Conservation (phyloP, 2,888 invertebrate species). For the Gisinianus flammeolus region DNA sequence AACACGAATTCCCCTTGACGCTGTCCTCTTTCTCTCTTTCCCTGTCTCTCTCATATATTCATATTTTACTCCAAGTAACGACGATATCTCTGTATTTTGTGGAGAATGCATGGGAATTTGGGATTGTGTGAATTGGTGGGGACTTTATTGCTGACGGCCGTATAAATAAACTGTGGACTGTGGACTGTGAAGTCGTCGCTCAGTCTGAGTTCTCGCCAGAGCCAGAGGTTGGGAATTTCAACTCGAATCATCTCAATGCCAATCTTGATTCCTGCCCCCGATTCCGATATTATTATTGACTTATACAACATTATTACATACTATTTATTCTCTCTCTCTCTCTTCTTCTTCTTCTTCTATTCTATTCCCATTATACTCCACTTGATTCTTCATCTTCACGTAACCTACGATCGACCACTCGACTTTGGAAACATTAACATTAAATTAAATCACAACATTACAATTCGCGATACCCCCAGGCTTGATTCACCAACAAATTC, state of each 20-base stretch:
- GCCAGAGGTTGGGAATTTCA: not conserved
- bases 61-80: not conserved
- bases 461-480: not conserved
- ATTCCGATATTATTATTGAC: slow-evolving; percentile 5
- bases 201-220: no score
- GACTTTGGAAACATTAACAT: not conserved
- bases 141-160: no score
- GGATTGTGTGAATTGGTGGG: no score
- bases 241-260: not conserved
- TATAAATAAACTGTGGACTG: no score
- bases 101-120: no score
- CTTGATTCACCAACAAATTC: no score
- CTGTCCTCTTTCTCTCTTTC: not conserved
- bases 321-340: not conserved
- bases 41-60: not conserved
- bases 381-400: not conserved
- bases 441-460: slow-evolving; percentile 7
- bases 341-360: not conserved
- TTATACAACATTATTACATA: not conserved
- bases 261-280: not conserved
- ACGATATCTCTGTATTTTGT: no score
- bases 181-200: no score
- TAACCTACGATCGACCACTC: not conserved
- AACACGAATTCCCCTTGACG: not conserved
- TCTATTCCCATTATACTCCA: not conserved